Base-by-base conservation (phyloP, 2,113 vertebrate species). In the Mustela lutreola region DNA sequence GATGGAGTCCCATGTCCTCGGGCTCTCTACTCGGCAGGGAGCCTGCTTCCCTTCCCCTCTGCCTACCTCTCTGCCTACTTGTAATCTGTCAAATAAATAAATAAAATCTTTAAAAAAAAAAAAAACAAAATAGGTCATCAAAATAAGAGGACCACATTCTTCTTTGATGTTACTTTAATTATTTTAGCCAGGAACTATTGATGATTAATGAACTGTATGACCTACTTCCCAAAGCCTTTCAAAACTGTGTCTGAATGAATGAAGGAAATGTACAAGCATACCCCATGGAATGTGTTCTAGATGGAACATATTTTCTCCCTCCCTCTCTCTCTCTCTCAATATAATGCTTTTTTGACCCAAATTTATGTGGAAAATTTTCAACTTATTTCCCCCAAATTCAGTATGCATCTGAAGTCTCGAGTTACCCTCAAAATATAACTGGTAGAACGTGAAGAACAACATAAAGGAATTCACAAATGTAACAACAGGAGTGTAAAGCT, bases 331-430 rank as follows among this genome's bases (percentile, higher is more conserved):
- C 39, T 39, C 1, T 15, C 50, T 53, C 50, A 70, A 65, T 45
- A 53, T 56, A 92, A 75, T 60, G 11, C 28, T 75, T 94, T 95
- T 95, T 65, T 86, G 78, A 67, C 36, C 18, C 89, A 50, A 18
- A 50, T 60, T 78, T 70, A 86, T 28, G n/a, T 7, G 81, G 58
- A 73, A 89, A 92, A 73, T 45, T 14, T n/a, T 60, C 2, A 92
- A 75, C 5, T 60, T 73, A 76, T 82, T 92, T 81, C 56, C n/a
- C n/a, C 14, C 48, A 89, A 95, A 85, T n/a, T 90, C 22, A 93
- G 3, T 45, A 79, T n/a, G 24, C 28, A 76, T 33, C 9, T 71
- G 73, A 33, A 90, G 50, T 58, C n/a, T 48, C 31, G 39, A 31
- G 50, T 22, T 87, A 81, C 22, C 28, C 92, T 96, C 36, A 42